Conservation (phyloP, 1,140 invertebrate genomes). For the Dermatophagoides farinae region DNA sequence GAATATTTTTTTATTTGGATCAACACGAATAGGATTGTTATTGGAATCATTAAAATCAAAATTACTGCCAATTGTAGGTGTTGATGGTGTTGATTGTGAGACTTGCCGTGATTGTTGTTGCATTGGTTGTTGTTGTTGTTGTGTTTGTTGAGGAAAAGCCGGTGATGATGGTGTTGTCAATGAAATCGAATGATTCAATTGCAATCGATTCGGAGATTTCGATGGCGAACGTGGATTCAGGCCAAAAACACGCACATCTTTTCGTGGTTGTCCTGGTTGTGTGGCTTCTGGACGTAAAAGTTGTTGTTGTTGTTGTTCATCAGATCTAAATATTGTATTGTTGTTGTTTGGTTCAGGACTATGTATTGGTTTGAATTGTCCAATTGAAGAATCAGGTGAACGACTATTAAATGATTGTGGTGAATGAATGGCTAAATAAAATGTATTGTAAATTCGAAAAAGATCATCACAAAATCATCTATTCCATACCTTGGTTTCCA, state of each 20-base stretch:
- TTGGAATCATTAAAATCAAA: background rate
- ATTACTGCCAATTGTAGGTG: background rate
- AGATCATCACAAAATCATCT: no score
- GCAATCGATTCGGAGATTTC: background rate
- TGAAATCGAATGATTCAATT: background rate
- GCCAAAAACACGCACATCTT: conserved; percentile 1
- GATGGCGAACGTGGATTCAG: background rate
- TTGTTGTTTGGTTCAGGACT: no score
- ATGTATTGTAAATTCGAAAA: no score
- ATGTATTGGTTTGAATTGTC: no score
- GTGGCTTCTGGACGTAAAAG: background rate
- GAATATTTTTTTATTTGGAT: background rate
- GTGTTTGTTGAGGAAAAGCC: background rate
- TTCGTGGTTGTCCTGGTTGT: background rate
- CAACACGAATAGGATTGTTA: background rate
- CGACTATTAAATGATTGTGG: no score
- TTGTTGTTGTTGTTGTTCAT: background rate
- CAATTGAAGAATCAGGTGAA: no score
- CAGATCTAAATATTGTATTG: no score
- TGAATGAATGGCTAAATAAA: no score
- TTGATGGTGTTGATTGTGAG: background rate
- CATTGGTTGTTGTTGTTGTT: background rate
- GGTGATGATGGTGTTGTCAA: background rate
- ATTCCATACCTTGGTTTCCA: no score
- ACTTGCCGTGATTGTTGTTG: background rate